Base-by-base conservation (phyloP, 2,797 vertebrate genomes). In the Lepilemur septentrionalis region DNA sequence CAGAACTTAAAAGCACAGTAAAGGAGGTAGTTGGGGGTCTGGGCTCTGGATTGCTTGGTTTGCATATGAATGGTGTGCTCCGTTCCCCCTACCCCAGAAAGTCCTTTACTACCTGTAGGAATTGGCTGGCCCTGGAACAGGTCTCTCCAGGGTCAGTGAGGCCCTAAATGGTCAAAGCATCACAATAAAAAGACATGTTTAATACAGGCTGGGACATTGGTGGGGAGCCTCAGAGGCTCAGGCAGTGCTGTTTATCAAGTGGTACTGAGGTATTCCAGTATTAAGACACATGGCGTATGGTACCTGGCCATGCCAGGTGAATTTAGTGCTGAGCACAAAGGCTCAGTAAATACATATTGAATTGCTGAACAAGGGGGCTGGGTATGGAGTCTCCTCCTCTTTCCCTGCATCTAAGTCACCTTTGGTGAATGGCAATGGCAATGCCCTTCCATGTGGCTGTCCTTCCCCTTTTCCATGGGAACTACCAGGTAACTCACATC, bases 381-480 rank as follows among this genome's bases (percentile, higher is more conserved):
- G 50, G 4, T 23, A 30, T 30, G 23, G 48, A n/a, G 14, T 67
- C 41, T 43, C 18, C 30, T 25, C 0, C 6, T 4, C 11, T n/a
- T 18, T n/a, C 38, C n/a, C 17, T 1, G 0, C 5, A 63, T 4
- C 14, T 50, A 81, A 65, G 63, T 14, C 7, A 3, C 41, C 78
- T 67, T 41, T 91, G 61, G 70, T 88, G 73, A 61, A 38, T 9
- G 28, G 38, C 48, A 46, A 32, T 1, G 10, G 55, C 15, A 13
- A n/a, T n/a, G 23, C 35, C 28, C 1, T 22, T 63, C 46, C 18
- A 13, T 0, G 0, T 1, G 4, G 7, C 55, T 7, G 8, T 15
- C 7, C 35, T 67, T 41, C 35, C 22, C 7, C 18, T 73, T 65
- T 43, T 17, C 67, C 41, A 79, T 22, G 11, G 70, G 81, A 43